Evolutionary conservation across 2,797 vertebrate genomes (phyloP).

Genomic region (Phylloscopus collybita): DNA sequence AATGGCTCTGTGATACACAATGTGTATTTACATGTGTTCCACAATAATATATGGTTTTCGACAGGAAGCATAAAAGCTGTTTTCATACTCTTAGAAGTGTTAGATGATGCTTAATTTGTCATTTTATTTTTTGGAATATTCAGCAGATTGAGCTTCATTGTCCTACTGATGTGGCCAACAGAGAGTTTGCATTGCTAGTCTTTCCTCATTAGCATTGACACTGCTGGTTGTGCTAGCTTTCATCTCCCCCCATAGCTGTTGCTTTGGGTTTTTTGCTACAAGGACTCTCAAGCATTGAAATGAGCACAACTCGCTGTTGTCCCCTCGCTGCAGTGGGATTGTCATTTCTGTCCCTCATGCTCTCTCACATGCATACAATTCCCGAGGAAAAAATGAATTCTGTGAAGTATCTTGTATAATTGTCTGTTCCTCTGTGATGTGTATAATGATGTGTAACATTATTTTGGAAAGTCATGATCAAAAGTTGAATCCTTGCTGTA

Average conservation of each 20-base stretch:
- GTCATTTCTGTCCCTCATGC: slow-evolving; percentile 4
- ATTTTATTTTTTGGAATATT: slow-evolving; percentile 53
- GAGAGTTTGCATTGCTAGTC: slow-evolving; percentile 11
- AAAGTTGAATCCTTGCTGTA: background rate
- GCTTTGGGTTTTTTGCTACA: background rate
- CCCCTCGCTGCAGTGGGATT: slow-evolving; percentile 9
- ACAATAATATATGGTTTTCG: slow-evolving; percentile 13
- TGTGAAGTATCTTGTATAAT: background rate
- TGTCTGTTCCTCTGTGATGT: slow-evolving; percentile 19
- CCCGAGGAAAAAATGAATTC: background rate
- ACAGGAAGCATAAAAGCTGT: slow-evolving; percentile 59
- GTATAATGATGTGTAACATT: background rate
- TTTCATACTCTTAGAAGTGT: slow-evolving; percentile 41
- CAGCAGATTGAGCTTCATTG: slow-evolving; percentile 48
- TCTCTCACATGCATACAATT: background rate
- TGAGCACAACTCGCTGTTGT: background rate
- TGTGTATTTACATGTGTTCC: slow-evolving; percentile 45
- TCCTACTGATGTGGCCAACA: slow-evolving; percentile 17
- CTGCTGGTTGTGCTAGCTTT: slow-evolving; percentile 1
- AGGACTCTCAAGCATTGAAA: slow-evolving; percentile 14
- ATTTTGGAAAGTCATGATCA: slow-evolving; percentile 10
- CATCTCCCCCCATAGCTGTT: slow-evolving; percentile 16
- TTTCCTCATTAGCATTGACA: slow-evolving; percentile 41
- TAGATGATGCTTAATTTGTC: slow-evolving; percentile 57
- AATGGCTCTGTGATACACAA: background rate